Base-by-base conservation (phyloP, 1,140 invertebrate species). In the Anoplophora glabripennis region DNA sequence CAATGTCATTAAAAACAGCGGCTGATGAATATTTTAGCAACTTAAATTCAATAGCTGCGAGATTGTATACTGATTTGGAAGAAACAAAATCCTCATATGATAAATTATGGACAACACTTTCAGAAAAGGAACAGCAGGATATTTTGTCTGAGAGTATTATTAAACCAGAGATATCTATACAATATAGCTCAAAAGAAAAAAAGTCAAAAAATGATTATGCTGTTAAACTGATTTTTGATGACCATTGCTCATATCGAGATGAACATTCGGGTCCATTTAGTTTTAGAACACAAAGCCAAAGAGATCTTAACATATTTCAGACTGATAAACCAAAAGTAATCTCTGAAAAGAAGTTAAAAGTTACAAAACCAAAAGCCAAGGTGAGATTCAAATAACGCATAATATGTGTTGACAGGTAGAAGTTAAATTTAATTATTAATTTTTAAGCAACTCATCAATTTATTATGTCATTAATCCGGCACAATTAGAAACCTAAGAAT, bases 261-360 rank as follows among this genome's bases (percentile, higher is more conserved):
- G 88, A 90, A 70, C 87, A 90, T 70, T 89, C 88, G 0, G 86
- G 83, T 36, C 88, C 89, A 14, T 92, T 92, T 76, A 82, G 86
- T 0, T 90, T 89, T 76, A 86, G 88, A 75, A 90, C 88, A 0
- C 83, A 83, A 67, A 90, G 89, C 28, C 89, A 91, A 71, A 80
- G 89, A 63, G 86, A 90, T 76, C 72, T 90, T 1, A 84, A 79
- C 61, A 69, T 84, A 38, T 75, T 80, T 53, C 68, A 72, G 51
- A 66, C 72, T 44, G 61, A 65, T 4, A 57, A 61, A 1, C 75
- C 72, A 60, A 72, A 73, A 28, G 61, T 61, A 0, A 62, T 67
- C 52, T 66, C 68, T 7, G 67, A 67, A 10, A 74, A 63, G 38
- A 54, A 53, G 17, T 28, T 15, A 41, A 59, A 62, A 53, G 17